Conservation (phyloP, 2,113 vertebrate genomes). For the Neotoma lepida region DNA sequence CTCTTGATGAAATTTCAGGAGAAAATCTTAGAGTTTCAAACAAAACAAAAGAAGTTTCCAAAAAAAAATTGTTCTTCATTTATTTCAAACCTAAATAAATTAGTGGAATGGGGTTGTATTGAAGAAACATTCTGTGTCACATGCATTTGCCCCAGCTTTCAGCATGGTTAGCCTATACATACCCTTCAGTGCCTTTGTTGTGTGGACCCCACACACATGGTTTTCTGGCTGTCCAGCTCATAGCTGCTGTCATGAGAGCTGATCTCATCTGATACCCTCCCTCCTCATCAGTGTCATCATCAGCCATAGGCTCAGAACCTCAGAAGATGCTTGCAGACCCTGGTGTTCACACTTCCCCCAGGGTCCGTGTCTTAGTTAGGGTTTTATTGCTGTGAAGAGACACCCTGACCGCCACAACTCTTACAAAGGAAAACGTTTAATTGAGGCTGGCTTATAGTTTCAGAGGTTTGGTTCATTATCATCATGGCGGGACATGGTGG, state of each 20-base stretch:
- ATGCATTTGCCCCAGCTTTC: not conserved
- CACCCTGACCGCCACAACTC: not conserved
- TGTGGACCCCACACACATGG: not conserved
- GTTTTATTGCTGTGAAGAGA: not conserved
- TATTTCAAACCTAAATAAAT: slow-evolving; percentile 46
- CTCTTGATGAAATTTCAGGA: not conserved
- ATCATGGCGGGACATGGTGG: not conserved
- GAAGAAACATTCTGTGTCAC: not conserved
- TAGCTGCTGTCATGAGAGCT: not conserved
- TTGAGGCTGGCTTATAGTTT: not conserved
- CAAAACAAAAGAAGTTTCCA: not conserved
- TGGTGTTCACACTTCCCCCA: not conserved
- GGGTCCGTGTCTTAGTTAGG: not conserved
- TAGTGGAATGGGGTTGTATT: not conserved
- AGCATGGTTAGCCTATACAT: not conserved
- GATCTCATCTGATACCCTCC: not conserved
- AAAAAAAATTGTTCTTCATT: not conserved
- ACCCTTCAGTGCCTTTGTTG: not conserved
- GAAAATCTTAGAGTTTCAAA: slow-evolving; percentile 11
- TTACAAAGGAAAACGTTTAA: not conserved
- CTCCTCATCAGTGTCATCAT: not conserved
- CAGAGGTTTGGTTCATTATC: not conserved
- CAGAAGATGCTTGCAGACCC: not conserved
- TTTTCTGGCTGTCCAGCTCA: not conserved
- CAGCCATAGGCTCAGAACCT: not conserved